Percentiles rank a stretch among this genome's conserved stretches.
Conservation (phyloP, 1,140 invertebrate species). For the Globodera rostochiensis region DNA sequence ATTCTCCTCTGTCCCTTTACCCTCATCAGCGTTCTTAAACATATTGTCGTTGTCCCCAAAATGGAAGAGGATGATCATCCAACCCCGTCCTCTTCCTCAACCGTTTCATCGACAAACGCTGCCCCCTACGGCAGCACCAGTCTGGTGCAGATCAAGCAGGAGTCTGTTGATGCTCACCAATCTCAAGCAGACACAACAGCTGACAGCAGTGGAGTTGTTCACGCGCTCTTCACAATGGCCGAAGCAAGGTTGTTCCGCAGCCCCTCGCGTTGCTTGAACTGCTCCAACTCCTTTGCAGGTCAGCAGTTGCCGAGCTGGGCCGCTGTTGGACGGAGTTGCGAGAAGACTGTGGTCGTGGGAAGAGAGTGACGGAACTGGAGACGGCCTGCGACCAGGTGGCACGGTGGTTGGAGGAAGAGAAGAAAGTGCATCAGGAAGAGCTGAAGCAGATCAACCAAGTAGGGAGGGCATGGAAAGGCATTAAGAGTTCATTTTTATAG, state of each 20-base stretch:
- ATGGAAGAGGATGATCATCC: too few relatives aligned
- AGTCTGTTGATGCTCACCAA: neutral
- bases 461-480: neutral
- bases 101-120: too few relatives aligned
- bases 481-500: neutral
- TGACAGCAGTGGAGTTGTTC: neutral
- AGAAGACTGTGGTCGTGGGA: neutral
- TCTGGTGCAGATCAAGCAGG: neutral
- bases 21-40: too few relatives aligned
- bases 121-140: neutral
- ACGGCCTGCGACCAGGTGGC: conserved; percentile 6
- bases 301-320: neutral
- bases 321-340: neutral
- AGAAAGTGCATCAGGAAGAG: conserved; percentile 24
- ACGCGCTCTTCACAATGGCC: neutral
- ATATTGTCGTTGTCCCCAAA: too few relatives aligned
- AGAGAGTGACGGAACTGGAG: neutral
- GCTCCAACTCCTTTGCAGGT: neutral
- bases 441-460: conserved; percentile 30
- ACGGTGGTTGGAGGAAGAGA: conserved; percentile 20
- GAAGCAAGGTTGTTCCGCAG: neutral
- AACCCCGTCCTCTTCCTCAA: too few relatives aligned
- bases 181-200: neutral
- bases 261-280: too few relatives aligned
- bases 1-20: too few relatives aligned